Evolutionary conservation across 2,888 invertebrate genomes (phyloP).

Genomic region (Cerceris rybyensis): DNA sequence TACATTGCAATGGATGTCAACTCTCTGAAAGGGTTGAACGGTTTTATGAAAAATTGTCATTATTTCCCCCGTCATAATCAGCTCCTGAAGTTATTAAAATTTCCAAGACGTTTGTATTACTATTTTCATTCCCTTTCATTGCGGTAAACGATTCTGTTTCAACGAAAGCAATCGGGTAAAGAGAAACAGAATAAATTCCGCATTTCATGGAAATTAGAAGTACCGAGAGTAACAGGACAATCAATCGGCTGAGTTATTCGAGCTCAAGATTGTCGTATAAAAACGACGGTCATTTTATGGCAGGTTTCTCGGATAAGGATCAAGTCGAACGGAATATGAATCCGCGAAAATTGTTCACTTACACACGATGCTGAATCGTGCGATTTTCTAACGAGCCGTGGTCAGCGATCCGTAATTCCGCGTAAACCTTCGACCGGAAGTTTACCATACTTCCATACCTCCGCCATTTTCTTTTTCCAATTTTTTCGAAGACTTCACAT

Average conservation of each 20-base stretch:
- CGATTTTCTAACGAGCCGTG: conserved; percentile 23
- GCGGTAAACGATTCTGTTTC: background rate
- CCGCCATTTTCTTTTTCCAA: background rate
- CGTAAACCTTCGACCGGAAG: conserved; percentile 6
- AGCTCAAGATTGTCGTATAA: conserved; percentile 4
- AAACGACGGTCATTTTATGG: conserved; percentile 17
- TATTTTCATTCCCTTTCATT: background rate
- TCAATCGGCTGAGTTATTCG: conserved; percentile 37
- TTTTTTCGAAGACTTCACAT: too few relatives aligned
- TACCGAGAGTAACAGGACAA: conserved; percentile 6
- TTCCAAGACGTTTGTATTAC: background rate
- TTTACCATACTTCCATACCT: background rate
- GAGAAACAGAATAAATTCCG: background rate
- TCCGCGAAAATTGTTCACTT: conserved; percentile 9
- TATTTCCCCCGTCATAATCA: background rate
- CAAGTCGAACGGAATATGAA: conserved; percentile 9
- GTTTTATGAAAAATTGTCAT: background rate
- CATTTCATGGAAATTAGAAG: background rate
- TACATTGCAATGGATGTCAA: too few relatives aligned
- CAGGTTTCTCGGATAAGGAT: conserved; percentile 7
- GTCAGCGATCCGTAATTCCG: conserved; percentile 35
- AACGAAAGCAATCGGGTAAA: background rate
- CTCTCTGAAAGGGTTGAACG: too few relatives aligned
- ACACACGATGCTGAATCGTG: conserved; percentile 19
- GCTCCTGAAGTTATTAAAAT: background rate